These are phyloP conservation scores for Cecropterus lyciades DNA, from an alignment of 1,140 invertebrate genomes.

Conservation along the genomic window DNA sequence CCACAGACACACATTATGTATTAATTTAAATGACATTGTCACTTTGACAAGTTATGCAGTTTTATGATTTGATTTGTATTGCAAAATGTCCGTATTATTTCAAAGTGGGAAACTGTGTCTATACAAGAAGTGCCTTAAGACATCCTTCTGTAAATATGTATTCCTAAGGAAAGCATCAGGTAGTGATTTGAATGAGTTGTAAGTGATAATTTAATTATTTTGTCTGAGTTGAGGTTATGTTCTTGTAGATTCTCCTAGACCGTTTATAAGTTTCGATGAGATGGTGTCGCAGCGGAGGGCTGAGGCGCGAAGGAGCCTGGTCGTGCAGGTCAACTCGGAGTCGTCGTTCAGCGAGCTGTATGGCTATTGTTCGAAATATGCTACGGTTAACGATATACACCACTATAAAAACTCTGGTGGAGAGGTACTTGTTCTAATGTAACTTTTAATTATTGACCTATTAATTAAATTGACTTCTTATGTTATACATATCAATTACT, in stretches of 20 bases:
- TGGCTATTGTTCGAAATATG: conserved; percentile 87
- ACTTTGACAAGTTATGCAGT: neutral
- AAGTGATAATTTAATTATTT: conserved; percentile 30
- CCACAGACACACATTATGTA: too few species aligned
- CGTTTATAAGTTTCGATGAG: conserved; percentile 75
- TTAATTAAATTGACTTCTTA: too few species aligned
- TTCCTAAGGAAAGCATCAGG: conserved; percentile 63
- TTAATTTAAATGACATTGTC: neutral
- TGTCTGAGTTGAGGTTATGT: conserved; percentile 67
- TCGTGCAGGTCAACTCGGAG: conserved; percentile 87
- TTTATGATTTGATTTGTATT: conserved; percentile 27
- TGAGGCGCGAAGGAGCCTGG: conserved; percentile 86
- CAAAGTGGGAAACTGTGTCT: conserved; percentile 63
- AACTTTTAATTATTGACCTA: too few species aligned
- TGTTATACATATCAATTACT: too few species aligned
- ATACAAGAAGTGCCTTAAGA: conserved; percentile 59
- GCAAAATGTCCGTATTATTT: conserved; percentile 75
- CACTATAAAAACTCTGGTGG: conserved; percentile 85
- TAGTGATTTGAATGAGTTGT: conserved; percentile 37
- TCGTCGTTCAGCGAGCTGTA: conserved; percentile 86
- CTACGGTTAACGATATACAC: conserved; percentile 85
- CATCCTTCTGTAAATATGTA: conserved; percentile 59
- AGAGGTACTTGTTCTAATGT: conserved; percentile 54
- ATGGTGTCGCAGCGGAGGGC: conserved; percentile 72
- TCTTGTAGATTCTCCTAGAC: conserved; percentile 70